Percentiles rank a stretch among this genome's conserved stretches.
Conservation (phyloP, 2,797 vertebrate genomes). For the Melanogrammus aeglefinus region DNA sequence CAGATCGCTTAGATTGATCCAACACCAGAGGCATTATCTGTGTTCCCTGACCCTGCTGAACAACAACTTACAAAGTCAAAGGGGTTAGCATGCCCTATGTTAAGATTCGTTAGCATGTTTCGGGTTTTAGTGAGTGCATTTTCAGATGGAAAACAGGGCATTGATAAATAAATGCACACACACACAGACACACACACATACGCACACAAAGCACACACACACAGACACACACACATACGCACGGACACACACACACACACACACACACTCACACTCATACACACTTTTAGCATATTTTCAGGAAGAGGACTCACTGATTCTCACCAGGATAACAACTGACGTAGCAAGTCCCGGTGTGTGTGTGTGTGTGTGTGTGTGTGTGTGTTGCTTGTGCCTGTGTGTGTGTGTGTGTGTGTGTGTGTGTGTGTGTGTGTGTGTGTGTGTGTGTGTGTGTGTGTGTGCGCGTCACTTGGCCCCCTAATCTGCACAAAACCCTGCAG, state of each 20-base stretch:
- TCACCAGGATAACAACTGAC: constrained; percentile 65
- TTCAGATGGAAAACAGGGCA: not conserved
- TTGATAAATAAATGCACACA: too few relatives aligned
- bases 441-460: not conserved
- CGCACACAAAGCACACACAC: too few relatives aligned
- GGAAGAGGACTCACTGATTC: constrained; percentile 61
- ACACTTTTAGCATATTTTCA: constrained; percentile 56
- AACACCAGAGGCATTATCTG: not conserved
- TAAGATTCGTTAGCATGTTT: too few relatives aligned
- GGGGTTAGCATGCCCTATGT: too few relatives aligned
- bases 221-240: constrained; percentile 36
- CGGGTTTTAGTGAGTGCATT: constrained; percentile 23
- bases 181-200: constrained; percentile 15
- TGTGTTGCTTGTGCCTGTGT: constrained; percentile 26
- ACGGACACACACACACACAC: constrained; percentile 31
- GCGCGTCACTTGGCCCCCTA: constrained; percentile 58
- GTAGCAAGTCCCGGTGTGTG: constrained; percentile 34
- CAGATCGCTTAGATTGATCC: not conserved
- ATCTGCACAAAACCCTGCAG: constrained; percentile 66
- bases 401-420: constrained; percentile 5
- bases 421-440: not conserved
- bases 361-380: constrained; percentile 5
- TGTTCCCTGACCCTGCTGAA: not conserved
- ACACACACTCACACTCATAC: constrained; percentile 33
- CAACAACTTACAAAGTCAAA: too few relatives aligned